Conservation (phyloP, 2,113 vertebrate species). For the Polyodon spathula region DNA sequence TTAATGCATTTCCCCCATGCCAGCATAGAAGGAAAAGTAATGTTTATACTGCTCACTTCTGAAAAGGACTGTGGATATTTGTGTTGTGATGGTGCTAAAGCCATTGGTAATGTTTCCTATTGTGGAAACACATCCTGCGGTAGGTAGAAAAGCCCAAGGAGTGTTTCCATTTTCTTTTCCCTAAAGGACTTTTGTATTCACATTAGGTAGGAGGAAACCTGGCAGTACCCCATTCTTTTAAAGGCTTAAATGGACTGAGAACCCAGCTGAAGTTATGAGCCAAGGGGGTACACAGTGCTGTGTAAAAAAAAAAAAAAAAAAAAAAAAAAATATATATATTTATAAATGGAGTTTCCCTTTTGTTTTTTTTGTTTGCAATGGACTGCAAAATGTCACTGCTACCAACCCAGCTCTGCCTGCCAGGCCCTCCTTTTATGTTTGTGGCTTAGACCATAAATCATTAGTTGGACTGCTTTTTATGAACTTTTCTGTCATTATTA, state of each 20-base stretch:
- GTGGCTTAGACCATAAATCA: conserved; percentile 80
- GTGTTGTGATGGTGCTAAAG: conserved; percentile 62
- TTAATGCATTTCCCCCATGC: conserved; percentile 6
- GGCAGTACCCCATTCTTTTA: conserved; percentile 65
- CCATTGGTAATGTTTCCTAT: conserved; percentile 66
- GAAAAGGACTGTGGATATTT: conserved; percentile 64
- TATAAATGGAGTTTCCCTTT: conserved; percentile 54
- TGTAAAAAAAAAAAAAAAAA: conserved; percentile 23
- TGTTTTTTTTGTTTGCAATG: conserved; percentile 63
- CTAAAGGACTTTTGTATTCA: conserved; percentile 61
- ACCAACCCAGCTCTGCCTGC: no score
- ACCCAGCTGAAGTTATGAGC: conserved; percentile 71
- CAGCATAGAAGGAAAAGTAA: conserved; percentile 62
- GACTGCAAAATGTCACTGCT: conserved; percentile 45
- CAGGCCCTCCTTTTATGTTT: conserved; percentile 16
- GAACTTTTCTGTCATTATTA: conserved; percentile 89
- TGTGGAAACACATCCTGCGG: conserved; percentile 64
- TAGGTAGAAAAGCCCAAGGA: conserved; percentile 74
- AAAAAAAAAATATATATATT: conserved; percentile 40
- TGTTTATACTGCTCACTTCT: conserved; percentile 46
- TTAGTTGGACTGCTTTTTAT: conserved; percentile 90
- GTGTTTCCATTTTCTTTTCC: conserved; percentile 57
- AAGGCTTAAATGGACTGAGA: conserved; percentile 79
- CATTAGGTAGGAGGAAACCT: conserved; percentile 75
- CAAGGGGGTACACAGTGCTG: conserved; percentile 63